Base-by-base conservation (phyloP, 2,888 invertebrate species). In the Dolomedes plantarius region DNA sequence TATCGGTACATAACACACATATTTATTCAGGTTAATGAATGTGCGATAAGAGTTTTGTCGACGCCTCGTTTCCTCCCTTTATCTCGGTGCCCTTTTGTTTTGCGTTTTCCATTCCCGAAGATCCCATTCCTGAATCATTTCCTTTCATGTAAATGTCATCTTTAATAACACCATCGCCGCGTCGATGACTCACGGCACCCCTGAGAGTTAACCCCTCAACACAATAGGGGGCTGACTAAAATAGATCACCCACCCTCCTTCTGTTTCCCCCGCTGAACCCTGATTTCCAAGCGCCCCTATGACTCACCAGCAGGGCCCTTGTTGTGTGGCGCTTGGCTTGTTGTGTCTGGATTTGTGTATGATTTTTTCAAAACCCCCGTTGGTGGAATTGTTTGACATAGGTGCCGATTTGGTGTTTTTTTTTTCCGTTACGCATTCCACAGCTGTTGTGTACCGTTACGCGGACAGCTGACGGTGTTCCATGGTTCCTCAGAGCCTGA, bases 251-350 rank as follows among this genome's bases (percentile, higher is more conserved):
- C 41, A 41, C 68, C 41, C 28, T 9, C 13, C 32, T n/a, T 50
- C 67, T 31, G 32, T 36, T 67, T 72, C 46, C 46, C 46, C 46
- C 46, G n/a, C 16, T 6, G 19, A 56, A 81, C 81, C 74, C 68
- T 71, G 29, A n/a, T 36, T 28, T 31, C 23, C 19, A 32, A 67
- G 11, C 36, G 11, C 56, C 73, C 32, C 32, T 7, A 41, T 82
- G 82, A 82, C 41, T 82, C 82, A 82, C 41, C 36, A 82, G 62
- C 75, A 74, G 56, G 75, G 82, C 65, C 73, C 41, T 36, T 11
- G n/a, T 16, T 46, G 11, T 56, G 13, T 56, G 74, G 39, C 27
- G 69, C 69, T 16, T 9, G 46, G 46, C 5, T 46, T 73, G 65
- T 75, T 82, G 68, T 78, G 65, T 65, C 67, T 74, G 56, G 67